Conservation (phyloP, 2,888 invertebrate species). For the Lysandra coridon region DNA sequence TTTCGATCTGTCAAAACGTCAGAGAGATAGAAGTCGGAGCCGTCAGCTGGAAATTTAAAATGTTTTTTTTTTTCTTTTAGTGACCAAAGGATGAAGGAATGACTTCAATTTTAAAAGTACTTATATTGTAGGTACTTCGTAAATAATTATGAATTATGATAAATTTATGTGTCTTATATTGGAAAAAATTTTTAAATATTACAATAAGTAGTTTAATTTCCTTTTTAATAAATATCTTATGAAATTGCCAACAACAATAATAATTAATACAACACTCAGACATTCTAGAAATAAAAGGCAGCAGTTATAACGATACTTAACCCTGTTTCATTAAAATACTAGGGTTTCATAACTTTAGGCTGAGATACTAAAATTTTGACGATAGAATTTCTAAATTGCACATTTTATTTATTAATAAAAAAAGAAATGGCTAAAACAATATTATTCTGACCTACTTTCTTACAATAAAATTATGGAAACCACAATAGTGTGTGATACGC, state of each 20-base stretch:
- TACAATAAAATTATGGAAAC: conserved; percentile 17
- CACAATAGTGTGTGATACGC: background rate
- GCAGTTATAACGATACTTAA: background rate
- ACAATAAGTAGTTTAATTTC: too few relatives aligned
- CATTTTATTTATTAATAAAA: conserved; percentile 15
- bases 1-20: background rate
- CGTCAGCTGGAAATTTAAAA: background rate
- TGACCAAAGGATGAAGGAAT: background rate
- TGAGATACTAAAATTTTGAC: background rate
- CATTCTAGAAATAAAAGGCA: background rate
- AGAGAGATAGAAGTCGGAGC: background rate
- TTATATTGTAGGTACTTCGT: too few relatives aligned
- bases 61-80: background rate
- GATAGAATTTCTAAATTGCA: background rate
- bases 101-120: background rate
- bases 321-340: background rate
- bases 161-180: too few relatives aligned
- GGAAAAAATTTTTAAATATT: too few relatives aligned
- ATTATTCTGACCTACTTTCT: conserved; percentile 15
- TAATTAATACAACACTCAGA: background rate
- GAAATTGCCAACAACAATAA: too few relatives aligned
- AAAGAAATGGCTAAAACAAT: background rate
- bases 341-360: background rate
- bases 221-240: too few relatives aligned
- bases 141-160: too few relatives aligned